Percentiles rank a stretch among this genome's conserved stretches.
These are phyloP conservation scores for Phymanthus crucifer DNA, from an alignment of 92 coral and sea anemone species.

Conservation along the genomic window DNA sequence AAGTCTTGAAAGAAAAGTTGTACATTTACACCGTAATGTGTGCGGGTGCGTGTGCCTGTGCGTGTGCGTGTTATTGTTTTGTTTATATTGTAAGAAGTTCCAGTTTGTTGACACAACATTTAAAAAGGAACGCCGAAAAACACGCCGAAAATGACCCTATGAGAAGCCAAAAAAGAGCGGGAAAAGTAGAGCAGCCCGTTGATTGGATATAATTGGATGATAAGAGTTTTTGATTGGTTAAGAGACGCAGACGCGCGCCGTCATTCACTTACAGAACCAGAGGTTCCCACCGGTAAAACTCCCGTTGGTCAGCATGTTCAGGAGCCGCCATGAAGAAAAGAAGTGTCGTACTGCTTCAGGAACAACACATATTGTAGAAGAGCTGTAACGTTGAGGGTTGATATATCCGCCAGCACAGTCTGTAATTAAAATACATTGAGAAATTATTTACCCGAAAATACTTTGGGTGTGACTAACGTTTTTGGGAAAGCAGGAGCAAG, in stretches of 20 bases:
- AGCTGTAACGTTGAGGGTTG: slow-evolving; percentile 85
- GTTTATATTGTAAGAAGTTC: too few species aligned
- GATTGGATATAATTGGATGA: neutral
- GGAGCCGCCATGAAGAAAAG: slow-evolving; percentile 27
- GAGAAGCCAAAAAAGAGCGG: neutral
- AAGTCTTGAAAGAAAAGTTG: too few species aligned
- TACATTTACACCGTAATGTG: too few species aligned
- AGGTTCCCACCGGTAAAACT: neutral
- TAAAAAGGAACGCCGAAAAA: too few species aligned
- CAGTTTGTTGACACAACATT: too few species aligned
- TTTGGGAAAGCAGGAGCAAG: neutral
- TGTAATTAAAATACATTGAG: slow-evolving; percentile 26
- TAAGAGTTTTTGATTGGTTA: neutral
- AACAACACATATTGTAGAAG: slow-evolving; percentile 86
- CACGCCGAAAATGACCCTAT: too few species aligned
- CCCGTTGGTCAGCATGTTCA: neutral
- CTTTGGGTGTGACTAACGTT: neutral
- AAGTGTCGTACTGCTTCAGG: slow-evolving; percentile 55
- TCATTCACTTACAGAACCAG: neutral
- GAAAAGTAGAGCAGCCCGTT: neutral
- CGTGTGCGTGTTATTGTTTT: too few species aligned
- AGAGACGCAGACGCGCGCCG: neutral
- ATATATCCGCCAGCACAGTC: slow-evolving; percentile 92
- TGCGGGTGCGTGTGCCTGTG: too few species aligned
- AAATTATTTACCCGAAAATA: neutral